These are phyloP conservation scores for Antheraea yamamai DNA, from an alignment of 2,888 invertebrate genomes.

Conservation along the genomic window DNA sequence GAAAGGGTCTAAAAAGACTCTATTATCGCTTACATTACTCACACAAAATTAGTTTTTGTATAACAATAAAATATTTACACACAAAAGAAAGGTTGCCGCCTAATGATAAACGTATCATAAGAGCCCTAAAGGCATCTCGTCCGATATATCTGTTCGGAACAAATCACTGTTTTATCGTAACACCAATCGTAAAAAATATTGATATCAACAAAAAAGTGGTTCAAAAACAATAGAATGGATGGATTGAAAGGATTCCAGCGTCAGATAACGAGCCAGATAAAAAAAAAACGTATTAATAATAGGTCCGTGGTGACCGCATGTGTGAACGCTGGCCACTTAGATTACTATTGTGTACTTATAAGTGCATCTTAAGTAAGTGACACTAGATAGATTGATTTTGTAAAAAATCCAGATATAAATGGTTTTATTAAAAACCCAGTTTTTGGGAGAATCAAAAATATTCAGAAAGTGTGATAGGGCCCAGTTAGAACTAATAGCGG, in stretches of 20 bases:
- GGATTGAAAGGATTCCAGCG: conserved; percentile 77
- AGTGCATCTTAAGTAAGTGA: neutral
- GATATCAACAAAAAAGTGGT: conserved; percentile 78
- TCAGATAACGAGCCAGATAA: conserved; percentile 68
- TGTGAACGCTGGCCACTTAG: conserved; percentile 57
- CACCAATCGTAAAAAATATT: conserved; percentile 79
- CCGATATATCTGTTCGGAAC: conserved; percentile 76
- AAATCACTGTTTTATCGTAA: conserved; percentile 79
- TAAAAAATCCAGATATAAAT: neutral
- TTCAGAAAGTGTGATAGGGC: no score
- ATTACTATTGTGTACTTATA: conserved; percentile 48
- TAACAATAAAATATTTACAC: conserved; percentile 75
- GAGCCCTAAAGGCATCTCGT: conserved; percentile 66
- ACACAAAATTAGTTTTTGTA: conserved; percentile 46
- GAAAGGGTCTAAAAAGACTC: conserved; percentile 21
- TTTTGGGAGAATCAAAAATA: no score
- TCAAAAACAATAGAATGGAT: conserved; percentile 80
- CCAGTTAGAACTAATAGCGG: no score
- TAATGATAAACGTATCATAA: conserved; percentile 74
- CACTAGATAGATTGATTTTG: no score
- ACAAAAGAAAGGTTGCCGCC: conserved; percentile 74
- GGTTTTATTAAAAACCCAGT: no score
- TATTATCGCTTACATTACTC: conserved; percentile 28
- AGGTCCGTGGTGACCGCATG: conserved; percentile 61
- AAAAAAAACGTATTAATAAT: conserved; percentile 78